Conservation (phyloP, 2,888 invertebrate genomes). For the Blera fallax region DNA sequence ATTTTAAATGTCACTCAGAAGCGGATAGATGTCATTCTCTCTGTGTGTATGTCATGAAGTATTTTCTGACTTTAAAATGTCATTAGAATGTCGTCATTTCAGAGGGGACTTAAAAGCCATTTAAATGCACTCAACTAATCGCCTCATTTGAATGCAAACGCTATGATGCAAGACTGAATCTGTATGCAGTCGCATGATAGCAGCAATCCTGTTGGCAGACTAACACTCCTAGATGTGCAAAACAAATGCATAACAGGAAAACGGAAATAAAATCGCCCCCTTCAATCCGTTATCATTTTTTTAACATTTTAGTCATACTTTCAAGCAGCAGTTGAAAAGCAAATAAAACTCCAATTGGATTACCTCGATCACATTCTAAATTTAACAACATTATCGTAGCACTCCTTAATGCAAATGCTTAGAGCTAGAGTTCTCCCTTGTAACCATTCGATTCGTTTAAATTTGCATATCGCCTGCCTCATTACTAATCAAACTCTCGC, state of each 20-base stretch:
- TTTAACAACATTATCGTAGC: constrained; percentile 46
- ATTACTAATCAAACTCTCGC: constrained; percentile 63
- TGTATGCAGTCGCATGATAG: too few relatives aligned
- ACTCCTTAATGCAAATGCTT: constrained; percentile 55
- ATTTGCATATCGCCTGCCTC: constrained; percentile 69
- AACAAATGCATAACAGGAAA: not conserved
- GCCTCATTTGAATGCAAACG: too few relatives aligned
- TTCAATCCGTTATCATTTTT: not conserved
- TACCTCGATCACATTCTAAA: constrained; percentile 68
- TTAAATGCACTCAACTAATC: too few relatives aligned
- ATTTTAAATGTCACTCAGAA: not conserved
- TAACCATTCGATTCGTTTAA: constrained; percentile 39
- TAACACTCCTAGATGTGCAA: not conserved
- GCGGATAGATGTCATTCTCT: not conserved
- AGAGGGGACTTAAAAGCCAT: too few relatives aligned
- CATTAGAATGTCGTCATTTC: too few relatives aligned
- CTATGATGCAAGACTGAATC: too few relatives aligned
- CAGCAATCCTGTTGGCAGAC: too few relatives aligned
- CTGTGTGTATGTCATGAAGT: not conserved
- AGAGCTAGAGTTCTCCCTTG: constrained; percentile 43
- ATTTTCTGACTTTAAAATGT: too few relatives aligned
- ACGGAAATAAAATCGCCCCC: not conserved
- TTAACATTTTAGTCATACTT: not conserved
- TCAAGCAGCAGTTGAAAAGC: constrained; percentile 3
- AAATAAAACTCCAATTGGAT: constrained; percentile 31